Conservation (phyloP, 2,113 vertebrate genomes). For the Brachionichthys hirsutus region DNA sequence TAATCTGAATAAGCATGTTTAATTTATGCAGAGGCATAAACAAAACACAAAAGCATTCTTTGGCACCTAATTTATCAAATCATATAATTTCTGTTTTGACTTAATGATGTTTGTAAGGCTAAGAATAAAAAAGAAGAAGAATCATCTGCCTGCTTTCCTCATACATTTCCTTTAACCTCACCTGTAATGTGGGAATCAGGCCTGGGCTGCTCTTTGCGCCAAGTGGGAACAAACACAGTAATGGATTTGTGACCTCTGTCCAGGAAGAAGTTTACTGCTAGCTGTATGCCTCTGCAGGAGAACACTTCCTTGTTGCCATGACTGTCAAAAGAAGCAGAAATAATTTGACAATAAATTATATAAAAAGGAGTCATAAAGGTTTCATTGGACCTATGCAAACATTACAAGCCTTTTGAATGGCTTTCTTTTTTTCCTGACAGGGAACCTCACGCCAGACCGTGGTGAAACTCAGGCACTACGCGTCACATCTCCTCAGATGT, state of each 20-base stretch:
- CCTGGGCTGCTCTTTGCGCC: constrained; percentile 92
- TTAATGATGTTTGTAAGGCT: background rate
- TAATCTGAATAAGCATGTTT: too few species aligned
- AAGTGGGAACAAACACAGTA: constrained; percentile 92
- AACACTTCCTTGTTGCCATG: constrained; percentile 97
- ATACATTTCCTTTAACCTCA: constrained; percentile 50
- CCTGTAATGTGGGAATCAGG: constrained; percentile 89
- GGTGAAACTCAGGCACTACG: background rate
- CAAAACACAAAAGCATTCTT: background rate
- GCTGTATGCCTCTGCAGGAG: constrained; percentile 91
- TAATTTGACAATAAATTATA: background rate
- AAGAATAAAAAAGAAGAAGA: background rate
- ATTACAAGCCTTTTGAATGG: background rate
- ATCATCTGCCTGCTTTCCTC: constrained; percentile 3
- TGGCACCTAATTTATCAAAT: background rate
- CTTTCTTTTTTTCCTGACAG: background rate
- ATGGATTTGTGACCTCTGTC: constrained; percentile 88
- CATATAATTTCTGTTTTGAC: background rate
- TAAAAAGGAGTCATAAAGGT: background rate
- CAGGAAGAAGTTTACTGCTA: constrained; percentile 94
- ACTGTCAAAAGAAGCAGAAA: constrained; percentile 65
- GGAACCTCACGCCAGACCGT: background rate
- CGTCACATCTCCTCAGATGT: background rate
- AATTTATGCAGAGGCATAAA: too few species aligned
- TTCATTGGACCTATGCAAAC: constrained; percentile 11